Evolutionary conservation across 2,797 vertebrate species (phyloP), one percentile per base, ranked within the genome.

Genomic region (Phyllotis vaccarum): DNA sequence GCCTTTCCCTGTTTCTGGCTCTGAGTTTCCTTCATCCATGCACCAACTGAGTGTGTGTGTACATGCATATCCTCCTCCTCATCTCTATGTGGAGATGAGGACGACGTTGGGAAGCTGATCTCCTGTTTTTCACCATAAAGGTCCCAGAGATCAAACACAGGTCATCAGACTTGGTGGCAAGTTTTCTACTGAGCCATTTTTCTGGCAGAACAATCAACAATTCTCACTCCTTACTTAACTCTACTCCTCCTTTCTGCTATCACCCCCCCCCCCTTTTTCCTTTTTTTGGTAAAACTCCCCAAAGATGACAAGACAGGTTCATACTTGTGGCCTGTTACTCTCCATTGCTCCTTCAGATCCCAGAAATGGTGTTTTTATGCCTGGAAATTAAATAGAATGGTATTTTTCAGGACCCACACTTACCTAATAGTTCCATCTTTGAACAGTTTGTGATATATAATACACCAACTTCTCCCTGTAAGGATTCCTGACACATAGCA

Each of bases 281-380:
- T n/a, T n/a, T 24, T 80, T 95, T 60, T 76, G 31, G 29, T 83
- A 80, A 80, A 95, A 76, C 13, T 86, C 19, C n/a, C 58, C 22
- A 81, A 49, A 92, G 54, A 74, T 16, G 22, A 46, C 54, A 89
- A 89, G 64, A 49, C 46, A 81, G 54, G 9, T 56, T 54, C 79
- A 76, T 11, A 79, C 17, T 85, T 86, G 70, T 27, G 13, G 10
- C 70, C 13, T 86, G 40, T 54, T 80, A 5, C 81, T 86, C 58
- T 13, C 81, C n/a, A 86, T 79, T 49, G 74, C 37, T 89, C 62
- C 58, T 89, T 92, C 49, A 75, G n/a, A 49, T 64, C 43, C 64
- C 82, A 54, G 19, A 66, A 66, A 58, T 58, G 31, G 60, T 11
- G 74, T 70, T 70, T 86, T 74, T 94, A 46, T 72, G 27, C 46